Evolutionary conservation across 2,113 vertebrate species (phyloP).

Genomic region (Penelope pileata): DNA sequence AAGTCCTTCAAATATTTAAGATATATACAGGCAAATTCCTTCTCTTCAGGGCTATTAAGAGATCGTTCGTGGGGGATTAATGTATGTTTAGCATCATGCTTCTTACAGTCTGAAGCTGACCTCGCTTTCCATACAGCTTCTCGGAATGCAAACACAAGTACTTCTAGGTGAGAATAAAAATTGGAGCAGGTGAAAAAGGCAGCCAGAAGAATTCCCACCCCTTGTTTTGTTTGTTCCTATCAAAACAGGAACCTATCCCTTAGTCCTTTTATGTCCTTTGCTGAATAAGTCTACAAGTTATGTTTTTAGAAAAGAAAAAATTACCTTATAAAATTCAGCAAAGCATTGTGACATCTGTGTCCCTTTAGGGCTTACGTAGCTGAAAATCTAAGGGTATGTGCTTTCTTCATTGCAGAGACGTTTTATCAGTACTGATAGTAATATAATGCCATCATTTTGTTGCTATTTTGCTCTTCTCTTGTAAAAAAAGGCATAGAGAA

Average conservation of each 20-base stretch:
- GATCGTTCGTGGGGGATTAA: constrained; percentile 52
- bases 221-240: not conserved
- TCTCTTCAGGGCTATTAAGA: constrained; percentile 57
- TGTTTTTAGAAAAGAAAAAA: not conserved
- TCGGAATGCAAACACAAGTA: not conserved
- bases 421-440: not conserved
- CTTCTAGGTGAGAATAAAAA: not conserved
- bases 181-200: not conserved
- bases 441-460: not conserved
- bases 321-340: not conserved
- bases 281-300: not conserved
- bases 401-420: not conserved
- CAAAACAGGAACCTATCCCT: not conserved
- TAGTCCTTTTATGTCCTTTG: not conserved
- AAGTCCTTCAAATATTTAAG: constrained; percentile 58
- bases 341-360: not conserved
- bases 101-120: constrained; percentile 32
- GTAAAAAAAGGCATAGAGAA: not conserved
- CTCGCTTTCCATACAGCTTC: not conserved
- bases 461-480: not conserved
- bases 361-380: not conserved
- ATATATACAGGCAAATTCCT: constrained; percentile 62
- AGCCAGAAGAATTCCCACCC: not conserved
- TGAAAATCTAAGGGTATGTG: not conserved
- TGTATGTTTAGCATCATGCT: not conserved